A percentile compares a stretch with the other conserved stretches of the same genome.
Evolutionary conservation across 2,797 vertebrate genomes (phyloP).

Genomic region (Babyrousa celebensis): DNA sequence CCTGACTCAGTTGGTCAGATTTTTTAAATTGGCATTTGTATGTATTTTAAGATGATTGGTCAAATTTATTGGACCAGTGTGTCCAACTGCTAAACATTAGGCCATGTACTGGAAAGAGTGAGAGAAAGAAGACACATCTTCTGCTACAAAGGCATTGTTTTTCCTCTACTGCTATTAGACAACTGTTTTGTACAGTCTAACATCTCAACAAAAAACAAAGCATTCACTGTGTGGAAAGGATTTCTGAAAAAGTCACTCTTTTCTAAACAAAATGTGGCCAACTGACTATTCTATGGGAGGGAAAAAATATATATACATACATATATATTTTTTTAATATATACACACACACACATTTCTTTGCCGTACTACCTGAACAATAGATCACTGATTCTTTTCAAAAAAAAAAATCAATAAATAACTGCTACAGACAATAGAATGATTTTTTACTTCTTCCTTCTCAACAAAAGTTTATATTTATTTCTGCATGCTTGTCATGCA

Average conservation of each 20-base stretch:
- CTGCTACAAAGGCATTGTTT: background rate
- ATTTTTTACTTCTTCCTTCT: background rate
- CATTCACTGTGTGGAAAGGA: background rate
- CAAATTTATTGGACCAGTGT: background rate
- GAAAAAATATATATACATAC: too few relatives aligned
- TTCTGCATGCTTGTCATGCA: background rate
- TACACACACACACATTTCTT: background rate
- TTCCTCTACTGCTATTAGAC: background rate
- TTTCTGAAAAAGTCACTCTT: background rate
- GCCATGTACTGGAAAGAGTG: background rate
- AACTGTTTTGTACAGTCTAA: background rate
- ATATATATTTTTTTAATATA: background rate
- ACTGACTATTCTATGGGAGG: background rate
- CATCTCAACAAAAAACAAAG: background rate
- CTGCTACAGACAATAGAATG: background rate
- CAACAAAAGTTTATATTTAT: background rate
- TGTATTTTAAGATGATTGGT: constrained; percentile 15
- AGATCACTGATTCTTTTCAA: constrained; percentile 17
- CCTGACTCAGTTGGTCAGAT: background rate
- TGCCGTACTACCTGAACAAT: background rate
- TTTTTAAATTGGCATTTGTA: background rate
- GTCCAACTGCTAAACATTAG: background rate
- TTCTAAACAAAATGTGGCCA: background rate
- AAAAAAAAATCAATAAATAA: background rate
- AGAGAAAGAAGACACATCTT: background rate